Percentiles rank a stretch among this genome's conserved stretches.
Evolutionary conservation across 2,113 vertebrate genomes (phyloP).

Genomic region (Etheostoma spectabile): DNA sequence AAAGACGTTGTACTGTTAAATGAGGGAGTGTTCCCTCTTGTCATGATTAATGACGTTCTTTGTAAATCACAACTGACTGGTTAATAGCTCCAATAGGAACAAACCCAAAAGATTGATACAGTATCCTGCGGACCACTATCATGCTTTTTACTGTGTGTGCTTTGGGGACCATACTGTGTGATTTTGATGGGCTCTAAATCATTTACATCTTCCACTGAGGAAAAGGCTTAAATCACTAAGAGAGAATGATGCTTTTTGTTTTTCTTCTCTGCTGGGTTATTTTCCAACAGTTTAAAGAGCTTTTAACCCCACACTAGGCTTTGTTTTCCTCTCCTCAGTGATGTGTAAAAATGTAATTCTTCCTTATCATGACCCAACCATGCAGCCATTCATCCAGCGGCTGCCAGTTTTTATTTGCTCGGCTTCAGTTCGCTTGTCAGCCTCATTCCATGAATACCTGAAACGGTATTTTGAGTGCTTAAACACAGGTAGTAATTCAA

Average conservation of each 20-base stretch:
- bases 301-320: conserved; percentile 67
- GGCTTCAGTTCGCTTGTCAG: conserved; percentile 70
- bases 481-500: conserved; percentile 74
- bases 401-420: conserved; percentile 80
- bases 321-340: conserved; percentile 75
- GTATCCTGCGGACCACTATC: conserved; percentile 51
- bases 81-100: conserved; percentile 64
- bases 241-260: conserved; percentile 56
- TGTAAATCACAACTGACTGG: conserved; percentile 67
- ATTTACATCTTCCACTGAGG: conserved; percentile 68
- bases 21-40: conserved; percentile 25
- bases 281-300: conserved; percentile 73
- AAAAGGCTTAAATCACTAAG: conserved; percentile 55
- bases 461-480: conserved; percentile 69
- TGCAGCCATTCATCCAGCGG: conserved; percentile 66
- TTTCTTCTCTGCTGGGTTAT: conserved; percentile 46
- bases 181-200: conserved; percentile 76
- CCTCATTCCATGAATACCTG: conserved; percentile 69
- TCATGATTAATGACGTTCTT: conserved; percentile 73
- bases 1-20: conserved; percentile 36
- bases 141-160: conserved; percentile 62
- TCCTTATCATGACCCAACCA: conserved; percentile 76
- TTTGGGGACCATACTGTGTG: conserved; percentile 69
- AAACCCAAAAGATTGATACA: conserved; percentile 59
- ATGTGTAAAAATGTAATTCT: conserved; percentile 78